A percentile compares a stretch with the other conserved stretches of the same genome.
phyloP scores from a whole-genome alignment of 2,113 vertebrate genomes.

The Haemorhous mexicanus region DNA sequence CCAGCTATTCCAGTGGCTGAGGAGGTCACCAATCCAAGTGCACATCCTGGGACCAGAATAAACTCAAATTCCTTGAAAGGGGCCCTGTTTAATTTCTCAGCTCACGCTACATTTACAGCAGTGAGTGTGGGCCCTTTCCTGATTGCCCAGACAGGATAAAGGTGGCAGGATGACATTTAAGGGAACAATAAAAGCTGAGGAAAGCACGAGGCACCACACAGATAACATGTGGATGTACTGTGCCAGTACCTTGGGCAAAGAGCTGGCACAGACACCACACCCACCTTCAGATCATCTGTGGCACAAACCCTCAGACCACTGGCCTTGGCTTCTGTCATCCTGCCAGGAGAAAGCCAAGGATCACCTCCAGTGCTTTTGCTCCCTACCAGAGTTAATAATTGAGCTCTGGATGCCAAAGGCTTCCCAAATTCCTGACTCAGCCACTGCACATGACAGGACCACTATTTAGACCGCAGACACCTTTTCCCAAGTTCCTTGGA shows the following conservation, averaged over 20 bases:
- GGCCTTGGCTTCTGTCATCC: background rate
- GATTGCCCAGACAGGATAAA: background rate
- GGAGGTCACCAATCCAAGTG: background rate
- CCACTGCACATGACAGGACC: background rate
- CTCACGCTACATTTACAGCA: accelerated
- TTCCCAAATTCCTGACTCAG: background rate
- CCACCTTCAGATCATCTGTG: accelerated
- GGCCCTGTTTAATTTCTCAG: background rate
- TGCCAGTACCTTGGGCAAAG: background rate
- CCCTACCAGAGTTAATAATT: background rate
- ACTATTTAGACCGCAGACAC: background rate
- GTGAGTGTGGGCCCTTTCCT: accelerated
- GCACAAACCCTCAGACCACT: background rate
- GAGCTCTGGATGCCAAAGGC: background rate
- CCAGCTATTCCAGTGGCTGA: background rate
- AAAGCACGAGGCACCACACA: background rate
- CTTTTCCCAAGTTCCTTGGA: background rate
- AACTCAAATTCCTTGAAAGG: background rate
- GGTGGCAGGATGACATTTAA: background rate
- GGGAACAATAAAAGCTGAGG: background rate
- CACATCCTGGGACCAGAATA: background rate
- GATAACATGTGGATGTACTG: background rate
- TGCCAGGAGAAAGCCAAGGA: background rate
- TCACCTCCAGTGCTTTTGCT: background rate
- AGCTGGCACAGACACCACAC: accelerated